Base-by-base conservation (phyloP, 2,888 invertebrate species). In the Pseudanteris insignis region DNA sequence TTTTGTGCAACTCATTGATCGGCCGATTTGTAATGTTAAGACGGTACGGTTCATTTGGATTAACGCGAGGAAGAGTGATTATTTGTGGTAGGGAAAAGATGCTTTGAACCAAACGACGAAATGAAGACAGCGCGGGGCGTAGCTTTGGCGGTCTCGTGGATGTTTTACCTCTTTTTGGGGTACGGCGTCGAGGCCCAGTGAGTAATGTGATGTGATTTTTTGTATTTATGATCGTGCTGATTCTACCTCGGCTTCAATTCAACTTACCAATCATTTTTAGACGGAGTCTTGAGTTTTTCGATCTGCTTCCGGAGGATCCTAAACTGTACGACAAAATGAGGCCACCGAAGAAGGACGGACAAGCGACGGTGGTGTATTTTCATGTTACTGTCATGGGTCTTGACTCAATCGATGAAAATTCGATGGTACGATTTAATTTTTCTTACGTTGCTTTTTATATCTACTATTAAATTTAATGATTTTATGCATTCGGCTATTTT, bases 321-420 rank as follows among this genome's bases (percentile, higher is more conserved):
- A 89, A 90, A 64, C 85, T 89, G 63, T 94, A 94, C 78, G 94
- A 94, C 80, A 94, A 94, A 84, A 94, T 94, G 94, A 83, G 93
- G 36, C 94, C 94, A 0, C 94, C 94, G 1, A 94, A 94, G 80
- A 89, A 89, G 77, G 91, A 92, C 74, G 92, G 92, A 9, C 89
- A 90, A 73, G 90, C 94, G 0, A 94, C 94, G 1, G 88, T 88
- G 4, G 94, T 95, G 18, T 89, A 89, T 79, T 94, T 94, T 81
- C 94, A 94, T 75, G 94, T 94, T 24, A 94, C 94, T 0, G 94
- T 94, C 26, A 94, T 95, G 93, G 95, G 95, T 0, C 83, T 96
- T 64, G 95, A 96, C 81, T 95, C 95, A 26, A 95, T 96, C 64
- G 95, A 95, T 75, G 96, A 96, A 81, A 94, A 91, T 70, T 94